Base-by-base conservation (phyloP, 2,113 vertebrate genomes). In the Phodopus roborovskii region DNA sequence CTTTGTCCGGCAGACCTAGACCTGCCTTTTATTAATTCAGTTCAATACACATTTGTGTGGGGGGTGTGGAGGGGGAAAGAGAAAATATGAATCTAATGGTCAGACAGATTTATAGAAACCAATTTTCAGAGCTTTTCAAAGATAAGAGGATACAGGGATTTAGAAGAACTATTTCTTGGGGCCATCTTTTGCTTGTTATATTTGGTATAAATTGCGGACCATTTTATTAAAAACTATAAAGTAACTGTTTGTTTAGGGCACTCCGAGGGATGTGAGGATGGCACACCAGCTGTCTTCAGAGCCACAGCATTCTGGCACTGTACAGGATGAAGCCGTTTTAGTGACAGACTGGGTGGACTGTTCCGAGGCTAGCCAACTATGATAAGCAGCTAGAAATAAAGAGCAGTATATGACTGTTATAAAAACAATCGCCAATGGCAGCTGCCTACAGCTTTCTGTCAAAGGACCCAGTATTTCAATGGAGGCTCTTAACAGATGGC, bases 191-290 rank as follows among this genome's bases (percentile, higher is more conserved):
- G 92, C 50, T 90, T 90, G 64, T 75, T 92, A 58, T 39, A 50
- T 60, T 93, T 73, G 19, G 19, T 62, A 74, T 48, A 79, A n/a
- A 53, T 6, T 71, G 70, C 10, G 60, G 8, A 50, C 19, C 3
- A 70, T 73, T 95, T 94, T 92, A 88, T 92, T 94, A 73, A 90
- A 96, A 92, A 36, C 26, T 62, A 87, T 68, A 87, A 79, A 96
- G 28, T 26, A 94, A 56, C 36, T 33, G 28, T 91, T 94, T 45
- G 28, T 95, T 94, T 56, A 82, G 84, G 62, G 42, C 2, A 15
- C 42, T 79, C 58, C 53, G 5, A 5, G 58, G 19, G 22, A 48
- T 26, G 84, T 62, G 45, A 62, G 66, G 91, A 36, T 36, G 28
- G 45, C 36, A 48, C 56, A 48, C 17, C 20, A n/a, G 71, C 5